Evolutionary conservation across 2,113 vertebrate species (phyloP).

Genomic region (Carassius auratus): DNA sequence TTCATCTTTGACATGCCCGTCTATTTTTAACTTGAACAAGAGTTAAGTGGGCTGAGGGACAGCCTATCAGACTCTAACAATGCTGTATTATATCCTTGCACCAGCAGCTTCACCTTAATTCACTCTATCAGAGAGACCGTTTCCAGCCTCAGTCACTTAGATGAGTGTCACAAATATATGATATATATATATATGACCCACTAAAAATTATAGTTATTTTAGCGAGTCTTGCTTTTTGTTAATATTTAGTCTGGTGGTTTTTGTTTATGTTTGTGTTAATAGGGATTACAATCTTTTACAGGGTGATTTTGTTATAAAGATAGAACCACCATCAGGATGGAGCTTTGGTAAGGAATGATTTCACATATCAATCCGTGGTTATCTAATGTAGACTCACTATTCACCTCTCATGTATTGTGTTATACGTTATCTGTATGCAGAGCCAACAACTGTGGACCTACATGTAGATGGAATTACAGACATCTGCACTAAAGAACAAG

Average conservation of each 20-base stretch:
- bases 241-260: neutral
- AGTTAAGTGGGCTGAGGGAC: neutral
- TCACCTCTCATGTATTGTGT: neutral
- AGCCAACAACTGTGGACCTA: slow-evolving; percentile 91
- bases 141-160: neutral
- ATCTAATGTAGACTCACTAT: neutral
- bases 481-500: slow-evolving; percentile 95
- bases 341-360: slow-evolving; percentile 88
- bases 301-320: slow-evolving; percentile 98
- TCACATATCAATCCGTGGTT: neutral
- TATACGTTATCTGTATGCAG: slow-evolving; percentile 66
- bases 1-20: neutral
- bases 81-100: neutral
- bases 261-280: neutral
- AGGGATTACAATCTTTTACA: slow-evolving; percentile 59
- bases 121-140: neutral
- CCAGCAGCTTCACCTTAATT: slow-evolving; percentile 6
- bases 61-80: neutral
- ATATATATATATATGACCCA: neutral
- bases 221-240: neutral
- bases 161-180: neutral
- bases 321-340: slow-evolving; percentile 96
- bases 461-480: slow-evolving; percentile 93
- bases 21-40: slow-evolving; percentile 9
- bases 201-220: neutral